phyloP scores from a whole-genome alignment of 2,113 vertebrate genomes.

The Propithecus coquereli region DNA sequence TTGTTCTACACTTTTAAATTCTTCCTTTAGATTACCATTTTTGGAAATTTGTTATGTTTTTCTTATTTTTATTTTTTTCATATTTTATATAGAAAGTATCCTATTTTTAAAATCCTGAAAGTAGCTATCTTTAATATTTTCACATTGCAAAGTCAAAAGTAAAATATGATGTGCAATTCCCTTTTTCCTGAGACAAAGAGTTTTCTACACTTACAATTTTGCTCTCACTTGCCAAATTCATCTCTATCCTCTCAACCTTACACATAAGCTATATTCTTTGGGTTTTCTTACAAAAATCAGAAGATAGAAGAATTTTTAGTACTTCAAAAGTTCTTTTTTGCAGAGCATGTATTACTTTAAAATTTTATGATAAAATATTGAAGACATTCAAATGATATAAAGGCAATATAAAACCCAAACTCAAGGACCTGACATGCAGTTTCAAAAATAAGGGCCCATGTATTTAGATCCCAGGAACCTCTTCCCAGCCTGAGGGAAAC shows the following conservation, averaged over 20 bases:
- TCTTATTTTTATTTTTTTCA: not conserved
- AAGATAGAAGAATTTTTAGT: not conserved
- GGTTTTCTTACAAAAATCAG: not conserved
- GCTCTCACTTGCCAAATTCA: not conserved
- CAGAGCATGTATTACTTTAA: not conserved
- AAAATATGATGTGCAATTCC: not conserved
- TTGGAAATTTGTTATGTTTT: not conserved
- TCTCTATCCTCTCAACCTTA: not conserved
- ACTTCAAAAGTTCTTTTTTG: not conserved
- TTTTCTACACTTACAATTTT: not conserved
- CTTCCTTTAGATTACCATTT: not conserved
- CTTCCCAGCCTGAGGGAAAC: not conserved
- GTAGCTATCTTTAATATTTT: not conserved
- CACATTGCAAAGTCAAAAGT: not conserved
- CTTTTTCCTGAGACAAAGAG: not conserved
- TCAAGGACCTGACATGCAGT: not conserved
- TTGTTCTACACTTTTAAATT: not conserved
- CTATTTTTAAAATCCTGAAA: not conserved
- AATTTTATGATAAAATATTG: not conserved
- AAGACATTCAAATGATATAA: not conserved
- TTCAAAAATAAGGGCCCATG: not conserved
- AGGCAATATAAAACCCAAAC: not conserved
- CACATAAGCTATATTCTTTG: not conserved
- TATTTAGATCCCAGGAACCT: not conserved
- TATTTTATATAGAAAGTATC: not conserved